A percentile compares a stretch with the other conserved stretches of the same genome.
phyloP scores from a whole-genome alignment of 2,888 invertebrate species.

The Troides aeacus region DNA sequence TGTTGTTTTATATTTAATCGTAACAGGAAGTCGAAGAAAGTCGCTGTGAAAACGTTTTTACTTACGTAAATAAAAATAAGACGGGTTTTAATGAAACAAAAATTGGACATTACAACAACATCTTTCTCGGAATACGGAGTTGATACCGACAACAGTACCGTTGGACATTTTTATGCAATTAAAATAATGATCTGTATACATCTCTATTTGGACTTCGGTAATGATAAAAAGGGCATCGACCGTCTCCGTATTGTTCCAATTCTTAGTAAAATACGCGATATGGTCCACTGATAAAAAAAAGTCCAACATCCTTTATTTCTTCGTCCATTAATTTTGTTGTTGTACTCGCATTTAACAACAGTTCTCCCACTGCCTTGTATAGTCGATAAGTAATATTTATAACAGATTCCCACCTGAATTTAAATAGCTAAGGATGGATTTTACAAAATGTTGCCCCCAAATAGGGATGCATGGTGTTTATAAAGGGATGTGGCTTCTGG shows the following conservation, averaged over 20 bases:
- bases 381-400: no score
- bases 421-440: no score
- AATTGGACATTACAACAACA: conserved; percentile 15
- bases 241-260: not conserved
- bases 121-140: conserved; percentile 15
- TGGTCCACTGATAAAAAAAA: not conserved
- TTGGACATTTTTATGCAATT: conserved; percentile 4
- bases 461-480: no score
- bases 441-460: no score
- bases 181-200: conserved; percentile 18
- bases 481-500: no score
- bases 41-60: conserved; percentile 7
- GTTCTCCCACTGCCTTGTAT: not conserved
- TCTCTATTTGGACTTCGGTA: conserved; percentile 13
- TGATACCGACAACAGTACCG: conserved; percentile 7
- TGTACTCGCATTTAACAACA: not conserved
- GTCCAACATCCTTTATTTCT: not conserved
- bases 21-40: conserved; percentile 5
- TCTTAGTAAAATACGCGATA: conserved; percentile 5
- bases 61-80: conserved; percentile 7
- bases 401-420: no score
- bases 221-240: conserved; percentile 5
- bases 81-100: conserved; percentile 13
- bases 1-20: not conserved
- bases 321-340: not conserved